A percentile compares a stretch with the other conserved stretches of the same genome.
These are phyloP conservation scores for Haplochromis vanheusdeni DNA, from an alignment of 2,113 vertebrate genomes.

Conservation along the genomic window DNA sequence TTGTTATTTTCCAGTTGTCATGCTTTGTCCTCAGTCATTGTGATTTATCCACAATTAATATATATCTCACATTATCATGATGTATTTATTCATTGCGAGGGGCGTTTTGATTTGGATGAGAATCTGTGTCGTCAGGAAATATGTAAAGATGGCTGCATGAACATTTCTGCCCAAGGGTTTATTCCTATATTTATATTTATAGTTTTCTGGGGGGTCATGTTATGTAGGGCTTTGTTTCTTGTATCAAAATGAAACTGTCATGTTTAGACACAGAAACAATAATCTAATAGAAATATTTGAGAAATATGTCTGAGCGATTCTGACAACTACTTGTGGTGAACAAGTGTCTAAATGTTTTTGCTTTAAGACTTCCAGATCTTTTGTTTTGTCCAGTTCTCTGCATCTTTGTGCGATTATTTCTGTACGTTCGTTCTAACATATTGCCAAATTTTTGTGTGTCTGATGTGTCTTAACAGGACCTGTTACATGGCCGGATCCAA, in stretches of 20 bases:
- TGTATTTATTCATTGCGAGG: neutral
- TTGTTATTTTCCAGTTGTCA: neutral
- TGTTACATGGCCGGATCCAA: constrained; percentile 91
- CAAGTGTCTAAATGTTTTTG: neutral
- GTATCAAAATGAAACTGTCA: neutral
- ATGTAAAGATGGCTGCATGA: neutral
- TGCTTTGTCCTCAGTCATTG: neutral
- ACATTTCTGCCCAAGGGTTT: neutral
- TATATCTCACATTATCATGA: neutral
- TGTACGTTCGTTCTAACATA: neutral
- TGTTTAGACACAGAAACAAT: neutral
- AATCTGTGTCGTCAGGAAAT: neutral
- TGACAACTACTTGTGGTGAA: neutral
- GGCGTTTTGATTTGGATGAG: neutral
- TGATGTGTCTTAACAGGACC: constrained; percentile 71
- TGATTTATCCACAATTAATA: neutral
- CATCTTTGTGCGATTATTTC: neutral
- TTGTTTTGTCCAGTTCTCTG: neutral
- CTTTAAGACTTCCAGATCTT: neutral
- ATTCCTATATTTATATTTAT: neutral
- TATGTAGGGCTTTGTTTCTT: neutral
- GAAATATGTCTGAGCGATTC: neutral
- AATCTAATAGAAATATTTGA: neutral
- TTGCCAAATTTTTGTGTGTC: neutral
- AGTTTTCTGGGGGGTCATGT: neutral